Evolutionary conservation across 2,113 vertebrate genomes (phyloP), one percentile per base, ranked within the genome.

Genomic region (Seriola rivoliana): DNA sequence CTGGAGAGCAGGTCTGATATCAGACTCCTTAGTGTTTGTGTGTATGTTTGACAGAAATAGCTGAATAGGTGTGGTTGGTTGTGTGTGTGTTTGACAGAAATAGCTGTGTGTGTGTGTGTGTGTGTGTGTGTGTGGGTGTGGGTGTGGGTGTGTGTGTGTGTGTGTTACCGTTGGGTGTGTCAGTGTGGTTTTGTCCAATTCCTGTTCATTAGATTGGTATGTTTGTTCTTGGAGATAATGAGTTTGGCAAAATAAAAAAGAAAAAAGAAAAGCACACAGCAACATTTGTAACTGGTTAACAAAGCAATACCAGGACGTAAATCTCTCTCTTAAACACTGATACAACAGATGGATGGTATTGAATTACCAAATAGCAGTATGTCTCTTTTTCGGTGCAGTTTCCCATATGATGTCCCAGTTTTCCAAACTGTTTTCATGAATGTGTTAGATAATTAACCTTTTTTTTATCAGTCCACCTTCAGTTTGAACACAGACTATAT

Each of bases 1-100:
- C 95, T 98, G 92, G 98, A 99, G 94, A 99, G 97, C 96, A 96
- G 98, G 98, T 99, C 44, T 14, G 59, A 12, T 8, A 29, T 5
- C 4, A 34, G 16, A 10, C n/a, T 21, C 13, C 12, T 54, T 16
- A 0, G 0, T 44, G 52, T 66, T 5, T 54, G 65, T 59, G 64
- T 40, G 36, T 36, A 0, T 70, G 14, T 34, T 0, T 1, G 44
- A 1, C 21, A 2, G 58, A 73, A 66, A 59, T 46, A 54, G 44
- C 65, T 54, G 74, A 1, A 58, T 36, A 0, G 38, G 83, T 78
- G 77, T 82, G 85, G 32, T 1, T 59, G 78, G 23, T n/a, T 64
- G 67, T 78, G 71, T 66, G 62, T 52, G 32, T 29, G 29, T 29
- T 29, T 29, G 29, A 29, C 29, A 29, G 29, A 29, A 29, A 29